These are phyloP conservation scores for Sula dactylatra DNA, from an alignment of 2,113 vertebrate genomes.

Conservation along the genomic window DNA sequence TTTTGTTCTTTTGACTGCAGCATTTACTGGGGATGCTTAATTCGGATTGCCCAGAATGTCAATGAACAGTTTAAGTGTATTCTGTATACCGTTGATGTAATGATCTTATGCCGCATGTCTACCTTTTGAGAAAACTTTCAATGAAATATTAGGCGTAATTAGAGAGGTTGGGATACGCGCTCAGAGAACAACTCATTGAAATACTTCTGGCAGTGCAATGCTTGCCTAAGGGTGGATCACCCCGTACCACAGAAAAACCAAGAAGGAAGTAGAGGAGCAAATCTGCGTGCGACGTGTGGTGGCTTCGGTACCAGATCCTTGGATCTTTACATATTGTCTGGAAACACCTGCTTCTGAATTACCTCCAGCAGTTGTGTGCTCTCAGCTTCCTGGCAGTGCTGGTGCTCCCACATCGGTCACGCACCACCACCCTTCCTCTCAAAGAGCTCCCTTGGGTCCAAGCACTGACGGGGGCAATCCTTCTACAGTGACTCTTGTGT, in stretches of 20 bases:
- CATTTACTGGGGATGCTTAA: slow-evolving; percentile 38
- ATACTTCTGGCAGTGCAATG: background rate
- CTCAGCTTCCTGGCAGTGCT: background rate
- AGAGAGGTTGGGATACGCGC: slow-evolving; percentile 44
- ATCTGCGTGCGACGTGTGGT: accelerated
- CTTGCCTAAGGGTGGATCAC: background rate
- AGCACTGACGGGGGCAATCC: too few relatives aligned
- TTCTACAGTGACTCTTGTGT: background rate
- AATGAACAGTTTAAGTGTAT: background rate
- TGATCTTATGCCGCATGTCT: background rate
- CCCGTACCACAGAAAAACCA: background rate
- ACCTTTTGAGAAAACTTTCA: slow-evolving; percentile 60
- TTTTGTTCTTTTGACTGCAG: slow-evolving; percentile 57
- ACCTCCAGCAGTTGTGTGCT: background rate
- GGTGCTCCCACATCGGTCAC: background rate
- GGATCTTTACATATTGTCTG: background rate
- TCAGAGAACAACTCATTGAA: slow-evolving; percentile 20
- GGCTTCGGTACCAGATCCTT: background rate
- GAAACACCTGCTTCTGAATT: background rate
- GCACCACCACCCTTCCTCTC: background rate
- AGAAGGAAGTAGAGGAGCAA: background rate
- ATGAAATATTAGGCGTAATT: slow-evolving; percentile 61
- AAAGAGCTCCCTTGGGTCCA: background rate
- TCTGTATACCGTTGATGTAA: background rate
- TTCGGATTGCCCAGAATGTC: slow-evolving; percentile 59